Conservation (phyloP, 2,888 invertebrate genomes). For the Euplagia quadripunctaria region DNA sequence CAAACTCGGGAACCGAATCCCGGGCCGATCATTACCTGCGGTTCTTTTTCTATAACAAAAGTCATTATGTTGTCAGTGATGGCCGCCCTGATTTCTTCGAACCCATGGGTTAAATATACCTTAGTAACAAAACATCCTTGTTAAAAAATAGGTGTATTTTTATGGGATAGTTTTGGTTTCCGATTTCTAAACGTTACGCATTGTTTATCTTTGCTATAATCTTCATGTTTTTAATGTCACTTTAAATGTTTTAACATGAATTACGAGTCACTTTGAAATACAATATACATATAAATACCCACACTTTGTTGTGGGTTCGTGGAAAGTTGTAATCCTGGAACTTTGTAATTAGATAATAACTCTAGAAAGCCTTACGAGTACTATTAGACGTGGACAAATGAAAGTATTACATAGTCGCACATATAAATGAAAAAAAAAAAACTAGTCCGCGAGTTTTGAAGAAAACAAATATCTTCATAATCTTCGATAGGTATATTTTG, state of each 20-base stretch:
- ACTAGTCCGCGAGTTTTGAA: no score
- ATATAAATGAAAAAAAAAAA: no score
- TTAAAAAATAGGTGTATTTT: conserved; percentile 35
- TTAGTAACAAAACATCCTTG: conserved; percentile 29
- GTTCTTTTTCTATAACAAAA: conserved; percentile 46
- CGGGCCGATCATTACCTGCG: conserved; percentile 51
- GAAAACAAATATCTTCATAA: no score
- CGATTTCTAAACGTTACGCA: conserved; percentile 19
- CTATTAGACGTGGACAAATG: background rate
- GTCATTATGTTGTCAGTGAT: conserved; percentile 49
- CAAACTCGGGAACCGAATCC: conserved; percentile 44
- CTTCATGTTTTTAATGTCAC: background rate
- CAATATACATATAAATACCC: background rate
- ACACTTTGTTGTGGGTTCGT: background rate
- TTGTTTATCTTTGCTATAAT: conserved; percentile 15
- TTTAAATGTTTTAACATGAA: background rate
- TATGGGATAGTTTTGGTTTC: conserved; percentile 26
- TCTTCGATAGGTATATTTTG: no score
- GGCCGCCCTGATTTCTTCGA: conserved; percentile 44
- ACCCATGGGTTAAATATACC: conserved; percentile 39
- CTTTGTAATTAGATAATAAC: background rate
- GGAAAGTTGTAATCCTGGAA: background rate
- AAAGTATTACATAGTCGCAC: no score
- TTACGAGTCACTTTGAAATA: background rate
- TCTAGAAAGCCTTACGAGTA: background rate